Percentiles rank a stretch among this genome's conserved stretches.
Conservation (phyloP, 2,888 invertebrate genomes). For the Melieria omissa region DNA sequence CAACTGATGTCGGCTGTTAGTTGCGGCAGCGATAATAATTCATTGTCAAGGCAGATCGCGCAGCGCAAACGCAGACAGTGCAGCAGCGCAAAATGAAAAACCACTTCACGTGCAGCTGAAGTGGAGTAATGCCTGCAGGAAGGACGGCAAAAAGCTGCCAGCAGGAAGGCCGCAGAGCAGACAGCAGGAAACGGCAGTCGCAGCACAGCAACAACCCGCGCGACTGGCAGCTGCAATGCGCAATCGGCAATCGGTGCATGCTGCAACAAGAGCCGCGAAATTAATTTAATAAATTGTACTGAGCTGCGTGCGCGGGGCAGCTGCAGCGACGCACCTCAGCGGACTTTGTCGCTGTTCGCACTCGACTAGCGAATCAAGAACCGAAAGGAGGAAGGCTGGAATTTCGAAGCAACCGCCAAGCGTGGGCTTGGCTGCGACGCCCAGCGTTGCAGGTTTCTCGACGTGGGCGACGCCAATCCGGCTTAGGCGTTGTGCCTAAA, state of each 20-base stretch:
- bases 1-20: not conserved
- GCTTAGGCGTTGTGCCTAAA: too few relatives aligned
- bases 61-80: not conserved
- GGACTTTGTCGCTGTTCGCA: too few relatives aligned
- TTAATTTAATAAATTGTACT: slow-evolving; percentile 28
- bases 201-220: not conserved
- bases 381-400: too few relatives aligned
- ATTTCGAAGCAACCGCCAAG: too few relatives aligned
- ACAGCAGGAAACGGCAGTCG: too few relatives aligned
- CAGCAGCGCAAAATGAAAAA: slow-evolving; percentile 1
- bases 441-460: too few relatives aligned
- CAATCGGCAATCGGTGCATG: not conserved
- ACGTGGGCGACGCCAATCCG: too few relatives aligned
- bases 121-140: slow-evolving; percentile 3
- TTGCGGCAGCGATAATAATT: slow-evolving; percentile 36
- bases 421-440: too few relatives aligned
- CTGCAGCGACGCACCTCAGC: not conserved
- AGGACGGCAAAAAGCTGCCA: not conserved
- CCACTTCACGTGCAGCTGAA: not conserved
- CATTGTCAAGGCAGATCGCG: slow-evolving; percentile 37
- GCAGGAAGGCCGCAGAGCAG: too few relatives aligned
- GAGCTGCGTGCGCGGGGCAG: not conserved
- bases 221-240: not conserved
- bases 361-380: too few relatives aligned
- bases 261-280: slow-evolving; percentile 21